Evolutionary conservation across 2,113 vertebrate genomes (phyloP), one percentile per base, ranked within the genome.

Genomic region (Grus americana): DNA sequence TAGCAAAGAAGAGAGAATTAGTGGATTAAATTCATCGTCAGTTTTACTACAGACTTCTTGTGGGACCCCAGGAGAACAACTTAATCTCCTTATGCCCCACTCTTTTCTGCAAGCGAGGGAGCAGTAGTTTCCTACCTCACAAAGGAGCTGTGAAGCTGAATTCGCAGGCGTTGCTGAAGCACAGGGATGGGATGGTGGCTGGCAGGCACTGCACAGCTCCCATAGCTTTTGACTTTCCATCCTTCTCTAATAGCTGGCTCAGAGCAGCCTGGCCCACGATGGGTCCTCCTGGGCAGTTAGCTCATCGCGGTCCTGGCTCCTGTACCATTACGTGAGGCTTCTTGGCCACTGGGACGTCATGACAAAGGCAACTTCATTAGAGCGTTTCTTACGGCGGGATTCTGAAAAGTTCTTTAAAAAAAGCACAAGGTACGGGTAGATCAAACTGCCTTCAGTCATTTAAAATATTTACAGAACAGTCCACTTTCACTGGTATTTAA

Each of bases 111-210:
- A 29, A 85, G 40, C 47, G 65, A 65, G 42, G 65, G 58, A 93
- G 65, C 12, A 38, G 66, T 54, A 9, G 70, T 92, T 85, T 79
- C 92, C 70, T 93, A 90, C 95, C 95, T 94, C 66, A 70, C 42
- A 65, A 40, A 58, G 58, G 80, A 89, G 78, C 55, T 75, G 65
- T 72, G 83, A 84, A 92, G 72, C 73, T 59, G 76, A 57, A 72
- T 42, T 47, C 36, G 5, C 27, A 32, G 49, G 23, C 0, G 0
- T 14, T 38, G 49, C n/a, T 59, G 88, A 83, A 76, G 90, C 59
- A 34, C 79, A 62, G 0, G 0, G 59, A 63, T 63, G 18, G 34
- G 61, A 40, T 2, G 5, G 13, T 49, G 36, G 61, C 57, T 47
- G 50, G 73, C 21, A 46, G 66, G 70, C 29, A 65, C 58, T 38